Conservation (phyloP, 2,888 invertebrate species). For the Agrotis segetum region DNA sequence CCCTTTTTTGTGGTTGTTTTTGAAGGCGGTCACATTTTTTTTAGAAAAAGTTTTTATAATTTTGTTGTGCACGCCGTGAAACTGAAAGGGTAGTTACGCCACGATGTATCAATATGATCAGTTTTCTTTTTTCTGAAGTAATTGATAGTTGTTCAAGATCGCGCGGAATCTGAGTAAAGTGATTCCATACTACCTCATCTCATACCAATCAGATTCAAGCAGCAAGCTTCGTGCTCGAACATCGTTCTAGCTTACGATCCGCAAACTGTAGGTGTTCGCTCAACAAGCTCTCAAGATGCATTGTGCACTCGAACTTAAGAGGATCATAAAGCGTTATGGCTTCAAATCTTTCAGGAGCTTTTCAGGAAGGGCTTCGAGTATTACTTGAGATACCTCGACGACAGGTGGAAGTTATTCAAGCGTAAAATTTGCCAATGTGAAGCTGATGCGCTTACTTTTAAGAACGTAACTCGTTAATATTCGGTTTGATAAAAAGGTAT, state of each 20-base stretch:
- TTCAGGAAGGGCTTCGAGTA: constrained; percentile 36
- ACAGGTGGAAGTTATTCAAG: constrained; percentile 35
- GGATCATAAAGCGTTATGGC: constrained; percentile 42
- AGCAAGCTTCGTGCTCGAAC: background rate
- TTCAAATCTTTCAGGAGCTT: constrained; percentile 30
- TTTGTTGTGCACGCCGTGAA: constrained; percentile 1
- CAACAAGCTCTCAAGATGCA: constrained; percentile 37
- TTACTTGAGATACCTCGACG: constrained; percentile 23
- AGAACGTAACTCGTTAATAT: constrained; percentile 5
- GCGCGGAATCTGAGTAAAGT: too few species aligned
- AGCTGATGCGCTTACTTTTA: constrained; percentile 32
- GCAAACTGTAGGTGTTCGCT: constrained; percentile 25
- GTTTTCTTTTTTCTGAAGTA: too few species aligned
- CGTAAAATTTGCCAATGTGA: constrained; percentile 24
- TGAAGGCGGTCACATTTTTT: too few species aligned
- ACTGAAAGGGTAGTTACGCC: too few species aligned
- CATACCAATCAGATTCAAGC: background rate
- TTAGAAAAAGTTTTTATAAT: too few species aligned
- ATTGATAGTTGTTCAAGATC: too few species aligned
- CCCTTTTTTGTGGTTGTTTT: too few species aligned
- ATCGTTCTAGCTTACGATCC: constrained; percentile 7
- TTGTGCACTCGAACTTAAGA: constrained; percentile 34
- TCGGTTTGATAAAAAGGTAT: background rate
- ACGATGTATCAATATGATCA: too few species aligned
- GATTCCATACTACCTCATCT: too few species aligned